Percentiles rank a stretch among this genome's conserved stretches.
These are phyloP conservation scores for Pseudomyrmex dendroicus DNA, from an alignment of 1,140 invertebrate genomes.

Conservation along the genomic window DNA sequence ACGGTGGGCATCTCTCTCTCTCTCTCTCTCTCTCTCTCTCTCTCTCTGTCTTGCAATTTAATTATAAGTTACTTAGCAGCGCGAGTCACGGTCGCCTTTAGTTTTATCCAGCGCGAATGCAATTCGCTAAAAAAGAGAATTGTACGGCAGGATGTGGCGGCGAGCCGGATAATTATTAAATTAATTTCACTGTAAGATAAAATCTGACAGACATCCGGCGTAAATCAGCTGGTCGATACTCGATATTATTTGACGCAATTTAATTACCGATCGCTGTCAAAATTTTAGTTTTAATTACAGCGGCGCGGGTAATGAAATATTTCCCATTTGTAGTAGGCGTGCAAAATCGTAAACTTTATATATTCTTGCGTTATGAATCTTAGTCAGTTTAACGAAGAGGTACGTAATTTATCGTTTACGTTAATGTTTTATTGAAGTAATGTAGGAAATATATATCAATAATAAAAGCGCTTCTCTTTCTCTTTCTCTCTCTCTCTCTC, in stretches of 20 bases:
- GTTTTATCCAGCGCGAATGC: conserved; percentile 48
- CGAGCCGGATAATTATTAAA: conserved; percentile 47
- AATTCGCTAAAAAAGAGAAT: conserved; percentile 44
- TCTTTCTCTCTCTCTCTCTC: no score
- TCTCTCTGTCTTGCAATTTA: conserved; percentile 15
- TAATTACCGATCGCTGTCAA: conserved; percentile 56
- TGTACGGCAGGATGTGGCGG: neutral
- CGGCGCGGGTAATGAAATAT: neutral
- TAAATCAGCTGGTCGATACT: conserved; percentile 22
- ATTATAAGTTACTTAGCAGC: conserved; percentile 49
- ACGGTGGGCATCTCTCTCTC: conserved; percentile 12
- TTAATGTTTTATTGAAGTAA: neutral
- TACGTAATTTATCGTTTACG: neutral
- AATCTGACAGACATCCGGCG: conserved; percentile 29
- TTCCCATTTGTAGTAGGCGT: neutral
- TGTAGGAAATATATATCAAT: neutral
- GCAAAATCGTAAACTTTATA: neutral
- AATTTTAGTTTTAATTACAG: conserved; percentile 56
- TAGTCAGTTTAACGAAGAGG: neutral
- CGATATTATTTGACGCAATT: conserved; percentile 55
- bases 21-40: no score
- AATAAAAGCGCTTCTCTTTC: no score
- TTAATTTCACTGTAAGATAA: conserved; percentile 50
- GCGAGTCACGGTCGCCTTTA: conserved; percentile 47
- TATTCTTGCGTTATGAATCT: neutral